A percentile compares a stretch with the other conserved stretches of the same genome.
These are phyloP conservation scores for Manduca sexta DNA, from an alignment of 1,140 invertebrate species.

Conservation along the genomic window DNA sequence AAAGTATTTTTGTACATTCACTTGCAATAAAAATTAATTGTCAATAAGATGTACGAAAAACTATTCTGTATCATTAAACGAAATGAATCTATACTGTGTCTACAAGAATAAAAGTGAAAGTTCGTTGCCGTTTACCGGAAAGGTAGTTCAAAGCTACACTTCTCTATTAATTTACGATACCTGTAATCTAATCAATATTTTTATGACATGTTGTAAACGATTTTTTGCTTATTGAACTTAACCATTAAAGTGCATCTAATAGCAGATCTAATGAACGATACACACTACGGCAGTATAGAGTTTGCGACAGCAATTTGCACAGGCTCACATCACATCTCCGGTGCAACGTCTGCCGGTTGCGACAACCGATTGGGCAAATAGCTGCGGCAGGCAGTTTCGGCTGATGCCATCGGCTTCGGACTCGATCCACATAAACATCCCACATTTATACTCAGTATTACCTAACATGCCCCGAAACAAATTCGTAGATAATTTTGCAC, in stretches of 20 bases:
- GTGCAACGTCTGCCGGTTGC: constrained; percentile 64
- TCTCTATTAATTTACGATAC: no score
- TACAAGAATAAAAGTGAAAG: constrained; percentile 31
- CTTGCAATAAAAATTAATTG: constrained; percentile 1
- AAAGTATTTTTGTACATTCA: neutral
- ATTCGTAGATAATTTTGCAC: constrained; percentile 51
- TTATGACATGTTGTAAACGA: no score
- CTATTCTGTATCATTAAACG: constrained; percentile 19
- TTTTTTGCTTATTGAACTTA: neutral
- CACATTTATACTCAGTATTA: constrained; percentile 55
- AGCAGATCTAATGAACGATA: neutral
- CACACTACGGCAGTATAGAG: constrained; percentile 7
- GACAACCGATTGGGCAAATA: constrained; percentile 62
- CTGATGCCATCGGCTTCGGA: constrained; percentile 58
- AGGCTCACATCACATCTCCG: constrained; percentile 53
- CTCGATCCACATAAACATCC: constrained; percentile 60
- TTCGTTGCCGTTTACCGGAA: constrained; percentile 4
- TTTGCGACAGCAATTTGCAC: constrained; percentile 48
- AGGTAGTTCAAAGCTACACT: neutral
- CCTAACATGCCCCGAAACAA: constrained; percentile 55
- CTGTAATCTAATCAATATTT: no score
- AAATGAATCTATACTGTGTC: neutral
- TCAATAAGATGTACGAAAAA: constrained; percentile 23
- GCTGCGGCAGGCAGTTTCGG: constrained; percentile 43
- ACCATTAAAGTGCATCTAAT: neutral